Evolutionary conservation across 2,888 invertebrate genomes (phyloP), one percentile per base, ranked within the genome.

Genomic region (Cenopis cana): DNA sequence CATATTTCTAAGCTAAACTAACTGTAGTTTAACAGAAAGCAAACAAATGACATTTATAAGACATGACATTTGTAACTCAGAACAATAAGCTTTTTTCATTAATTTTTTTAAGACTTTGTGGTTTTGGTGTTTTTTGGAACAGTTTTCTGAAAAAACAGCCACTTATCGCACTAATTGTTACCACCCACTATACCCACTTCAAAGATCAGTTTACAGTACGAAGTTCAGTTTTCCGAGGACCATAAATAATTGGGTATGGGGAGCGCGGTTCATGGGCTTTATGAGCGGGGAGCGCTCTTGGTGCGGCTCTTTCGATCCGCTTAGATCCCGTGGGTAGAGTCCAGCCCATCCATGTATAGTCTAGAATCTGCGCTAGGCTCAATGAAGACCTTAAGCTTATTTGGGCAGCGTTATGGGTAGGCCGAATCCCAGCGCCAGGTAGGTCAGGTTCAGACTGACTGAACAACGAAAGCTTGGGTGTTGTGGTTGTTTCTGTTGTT

Each of bases 261-360:
- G 36, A 17, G 0, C 62, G 62, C 14, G 62, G 62, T 18, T 50
- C 62, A 33, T 62, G 62, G 17, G 62, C 62, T 8, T 50, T 50
- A n/a, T 62, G 62, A 2, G 62, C 50, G 0, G 62, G 62, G 3
- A 50, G 62, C 11, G 62, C 18, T 33, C 62, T 33, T 0, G 50
- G 62, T 3, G 18, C 62, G 6, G 33, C 59, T 4, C 41, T 41
- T 12, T 14, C 4, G 41, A 5, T 14, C 33, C 6, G 5, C 9
- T 33, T 41, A 14, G 41, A 3, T 12, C 12, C 12, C 41, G 41
- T 41, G 41, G 41, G 5, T 2, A 41, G 4, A 41, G 41, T 14
- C 41, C 41, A 41, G 41, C 33, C 33, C 33, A 14, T 17, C 49
- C 2, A 0, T n/a, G 1, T 12, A 49, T 49, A 6, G 17, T 9